Conservation (phyloP, 2,888 invertebrate species). For the Gandaritis pyraliata region DNA sequence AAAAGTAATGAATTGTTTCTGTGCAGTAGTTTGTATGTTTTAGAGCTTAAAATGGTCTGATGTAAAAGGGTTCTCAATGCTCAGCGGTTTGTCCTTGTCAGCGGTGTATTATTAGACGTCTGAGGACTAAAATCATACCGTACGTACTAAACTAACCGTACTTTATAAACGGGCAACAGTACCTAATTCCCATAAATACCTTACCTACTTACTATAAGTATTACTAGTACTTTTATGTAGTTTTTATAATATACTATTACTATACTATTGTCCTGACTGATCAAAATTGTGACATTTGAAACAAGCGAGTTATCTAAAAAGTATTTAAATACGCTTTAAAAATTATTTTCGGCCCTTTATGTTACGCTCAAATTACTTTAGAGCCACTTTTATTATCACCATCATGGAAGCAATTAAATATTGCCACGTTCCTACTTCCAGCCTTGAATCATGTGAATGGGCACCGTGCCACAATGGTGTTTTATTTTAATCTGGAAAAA, state of each 20-base stretch:
- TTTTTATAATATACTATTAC: too few species aligned
- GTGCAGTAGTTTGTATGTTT: background rate
- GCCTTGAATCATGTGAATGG: constrained; percentile 19
- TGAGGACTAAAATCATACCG: too few species aligned
- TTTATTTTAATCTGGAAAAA: constrained; percentile 2
- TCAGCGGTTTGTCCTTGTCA: too few species aligned
- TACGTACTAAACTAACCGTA: too few species aligned
- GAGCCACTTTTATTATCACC: constrained; percentile 20
- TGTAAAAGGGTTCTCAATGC: background rate
- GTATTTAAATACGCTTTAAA: background rate
- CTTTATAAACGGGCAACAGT: too few species aligned
- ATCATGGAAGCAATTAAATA: constrained; percentile 21
- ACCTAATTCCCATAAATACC: too few species aligned
- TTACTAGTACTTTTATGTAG: too few species aligned
- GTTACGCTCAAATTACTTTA: constrained; percentile 4
- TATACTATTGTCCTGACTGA: too few species aligned
- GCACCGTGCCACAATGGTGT: constrained; percentile 21
- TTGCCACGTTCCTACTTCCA: constrained; percentile 12
- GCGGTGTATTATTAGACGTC: too few species aligned
- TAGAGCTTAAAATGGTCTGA: too few species aligned
- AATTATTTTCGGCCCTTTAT: constrained; percentile 6
- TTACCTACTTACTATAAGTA: too few species aligned
- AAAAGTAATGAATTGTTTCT: background rate
- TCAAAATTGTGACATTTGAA: background rate
- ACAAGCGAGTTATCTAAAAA: background rate